These are phyloP conservation scores for Cyclargus thomasi DNA, from an alignment of 1,140 invertebrate species.

Conservation along the genomic window DNA sequence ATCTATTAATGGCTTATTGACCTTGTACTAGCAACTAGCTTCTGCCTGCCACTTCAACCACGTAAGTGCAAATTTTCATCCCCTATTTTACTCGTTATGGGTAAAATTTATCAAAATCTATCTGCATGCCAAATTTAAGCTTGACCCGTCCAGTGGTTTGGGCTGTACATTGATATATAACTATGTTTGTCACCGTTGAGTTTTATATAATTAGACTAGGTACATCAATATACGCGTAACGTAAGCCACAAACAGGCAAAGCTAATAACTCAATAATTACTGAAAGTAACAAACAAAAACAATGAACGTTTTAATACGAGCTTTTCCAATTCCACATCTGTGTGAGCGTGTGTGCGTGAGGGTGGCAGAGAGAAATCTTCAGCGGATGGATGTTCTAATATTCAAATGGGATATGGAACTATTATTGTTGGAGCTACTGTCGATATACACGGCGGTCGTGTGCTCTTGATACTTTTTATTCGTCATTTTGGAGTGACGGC, in stretches of 20 bases:
- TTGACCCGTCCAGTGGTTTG: no score
- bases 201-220: no score
- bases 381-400: constrained; percentile 70
- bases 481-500: not conserved
- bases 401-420: constrained; percentile 75
- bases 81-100: no score
- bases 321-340: constrained; percentile 21
- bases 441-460: constrained; percentile 47
- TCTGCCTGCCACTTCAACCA: no score
- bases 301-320: constrained; percentile 11
- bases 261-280: constrained; percentile 2
- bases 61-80: no score
- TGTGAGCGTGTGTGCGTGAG: constrained; percentile 34
- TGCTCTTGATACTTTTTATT: constrained; percentile 42
- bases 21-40: no score
- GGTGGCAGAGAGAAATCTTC: constrained; percentile 58
- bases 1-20: no score
- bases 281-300: constrained; percentile 16
- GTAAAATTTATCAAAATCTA: no score
- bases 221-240: not conserved
- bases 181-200: no score
- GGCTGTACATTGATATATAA: no score
- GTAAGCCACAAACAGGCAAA: not conserved
- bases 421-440: constrained; percentile 74
- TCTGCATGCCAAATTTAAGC: no score